Evolutionary conservation across 1,140 invertebrate species (phyloP), one percentile per base, ranked within the genome.

Genomic region (Bactericera cockerelli): DNA sequence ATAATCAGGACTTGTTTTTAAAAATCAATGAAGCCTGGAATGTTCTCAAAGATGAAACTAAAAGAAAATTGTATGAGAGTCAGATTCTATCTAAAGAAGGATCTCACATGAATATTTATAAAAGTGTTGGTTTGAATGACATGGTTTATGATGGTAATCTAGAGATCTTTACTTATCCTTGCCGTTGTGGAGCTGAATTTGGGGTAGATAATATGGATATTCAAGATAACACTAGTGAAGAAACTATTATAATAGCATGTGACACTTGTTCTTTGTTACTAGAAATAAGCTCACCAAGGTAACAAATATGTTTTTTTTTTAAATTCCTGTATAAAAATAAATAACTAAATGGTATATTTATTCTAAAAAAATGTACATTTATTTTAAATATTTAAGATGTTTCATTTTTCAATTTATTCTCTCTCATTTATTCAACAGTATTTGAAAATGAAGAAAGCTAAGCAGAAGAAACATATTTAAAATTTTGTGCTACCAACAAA

Each of bases 201-300:
- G 22, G 42, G 26, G 36, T 61, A 21, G 55, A 55, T 1, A 49
- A 53, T 19, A 39, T 25, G 22, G 55, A 38, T 26, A 26, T 39
- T 56, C 2, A 28, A 11, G 49, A 38, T 61, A 21, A 49, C 53
- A n/a, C 14, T 42, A 19, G 28, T 2, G 21, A 11, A 13, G 26
- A 54, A 10, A 26, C 33, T 33, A 24, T 61, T 31, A 21, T 61
- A 11, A 33, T 58, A 36, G 39, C 54, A 24, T 61, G 60, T 61
- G 60, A 61, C 36, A 56, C 56, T 49, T 61, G 60, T 61, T 61
- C 60, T 31, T 54, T 61, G 36, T 54, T 61, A 21, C n/a, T 61
- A 53, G 39, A 61, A 33, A 26, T 61, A n/a, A n/a, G n/a, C n/a
- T n/a, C n/a, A n/a, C n/a, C n/a, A n/a, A n/a, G n/a, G n/a, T n/a